Evolutionary conservation across 2,888 invertebrate species (phyloP).

Genomic region (Orchesella flavescens): DNA sequence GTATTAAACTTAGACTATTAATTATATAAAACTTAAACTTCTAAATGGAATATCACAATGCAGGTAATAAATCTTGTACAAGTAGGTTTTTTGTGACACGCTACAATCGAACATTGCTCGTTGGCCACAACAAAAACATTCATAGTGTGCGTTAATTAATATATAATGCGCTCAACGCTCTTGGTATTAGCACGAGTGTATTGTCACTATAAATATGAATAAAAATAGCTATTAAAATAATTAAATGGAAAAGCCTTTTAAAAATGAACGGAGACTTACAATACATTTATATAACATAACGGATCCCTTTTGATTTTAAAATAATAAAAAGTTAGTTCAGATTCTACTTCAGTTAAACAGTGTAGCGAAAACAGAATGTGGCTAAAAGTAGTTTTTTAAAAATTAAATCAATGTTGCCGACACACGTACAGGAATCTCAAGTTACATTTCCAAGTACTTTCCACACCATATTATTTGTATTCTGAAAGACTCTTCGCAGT

Average conservation of each 20-base stretch:
- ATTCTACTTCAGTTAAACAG: background rate
- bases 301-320: slow-evolving; percentile 2
- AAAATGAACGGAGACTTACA: slow-evolving; percentile 52
- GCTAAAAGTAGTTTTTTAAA: background rate
- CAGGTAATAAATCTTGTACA: slow-evolving; percentile 65
- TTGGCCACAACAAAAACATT: slow-evolving; percentile 12
- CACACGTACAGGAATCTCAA: no score
- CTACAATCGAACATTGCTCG: slow-evolving; percentile 5
- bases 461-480: no score
- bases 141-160: slow-evolving; percentile 16
- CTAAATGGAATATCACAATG: slow-evolving; percentile 65
- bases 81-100: slow-evolving; percentile 50
- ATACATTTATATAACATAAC: background rate
- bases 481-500: no score
- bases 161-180: slow-evolving; percentile 46
- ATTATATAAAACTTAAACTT: slow-evolving; percentile 21
- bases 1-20: background rate
- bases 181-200: slow-evolving; percentile 26
- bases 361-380: slow-evolving; percentile 1
- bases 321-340: background rate
- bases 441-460: background rate
- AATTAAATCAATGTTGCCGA: no score
- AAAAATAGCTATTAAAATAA: slow-evolving; percentile 2
- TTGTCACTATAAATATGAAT: slow-evolving; percentile 40
- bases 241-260: slow-evolving; percentile 40